Conservation (phyloP, 1,140 invertebrate genomes). For the Bombus consobrinus region DNA sequence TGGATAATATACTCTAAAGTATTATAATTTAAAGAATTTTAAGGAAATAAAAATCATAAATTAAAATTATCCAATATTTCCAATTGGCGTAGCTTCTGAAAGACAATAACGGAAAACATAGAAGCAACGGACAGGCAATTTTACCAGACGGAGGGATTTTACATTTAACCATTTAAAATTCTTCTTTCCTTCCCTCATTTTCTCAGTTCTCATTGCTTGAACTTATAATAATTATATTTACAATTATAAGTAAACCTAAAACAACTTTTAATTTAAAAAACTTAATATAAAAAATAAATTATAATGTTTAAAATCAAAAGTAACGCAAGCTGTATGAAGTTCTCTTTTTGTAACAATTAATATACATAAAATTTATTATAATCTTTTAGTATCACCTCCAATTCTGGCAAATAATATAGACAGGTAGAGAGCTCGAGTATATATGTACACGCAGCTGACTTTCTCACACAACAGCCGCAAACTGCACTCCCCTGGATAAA, state of each 20-base stretch:
- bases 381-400: conserved; percentile 28
- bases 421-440: conserved; percentile 68
- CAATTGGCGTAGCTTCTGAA: conserved; percentile 46
- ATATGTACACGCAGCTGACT: conserved; percentile 78
- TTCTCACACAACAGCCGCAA: conserved; percentile 82
- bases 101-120: conserved; percentile 59
- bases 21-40: neutral
- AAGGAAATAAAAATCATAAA: neutral
- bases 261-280: neutral
- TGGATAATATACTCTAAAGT: neutral
- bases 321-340: neutral
- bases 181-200: neutral
- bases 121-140: conserved; percentile 48
- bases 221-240: neutral
- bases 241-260: neutral
- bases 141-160: conserved; percentile 44
- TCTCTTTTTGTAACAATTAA: neutral
- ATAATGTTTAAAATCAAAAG: neutral
- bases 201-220: neutral
- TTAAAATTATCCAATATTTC: neutral
- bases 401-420: conserved; percentile 50
- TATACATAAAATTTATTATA: conserved; percentile 4
- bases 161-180: neutral
- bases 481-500: conserved; percentile 82
- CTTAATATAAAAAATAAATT: neutral